These are phyloP conservation scores for Cheirogaleus major DNA, from an alignment of 2,797 vertebrate species.

Conservation along the genomic window DNA sequence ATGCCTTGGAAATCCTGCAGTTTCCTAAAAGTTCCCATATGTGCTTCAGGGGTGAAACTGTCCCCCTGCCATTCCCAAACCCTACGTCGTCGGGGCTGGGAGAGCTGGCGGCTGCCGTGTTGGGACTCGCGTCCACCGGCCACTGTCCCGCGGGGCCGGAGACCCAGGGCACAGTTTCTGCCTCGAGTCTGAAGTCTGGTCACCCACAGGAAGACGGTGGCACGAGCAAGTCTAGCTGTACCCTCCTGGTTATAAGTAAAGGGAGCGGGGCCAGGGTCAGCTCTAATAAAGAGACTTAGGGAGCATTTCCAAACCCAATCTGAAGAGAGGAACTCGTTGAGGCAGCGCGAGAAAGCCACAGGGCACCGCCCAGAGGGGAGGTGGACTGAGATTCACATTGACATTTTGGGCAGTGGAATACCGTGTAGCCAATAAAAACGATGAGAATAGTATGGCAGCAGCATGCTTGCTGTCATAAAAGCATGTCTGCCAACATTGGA, in stretches of 20 bases:
- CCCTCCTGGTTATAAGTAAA: background rate
- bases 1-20: background rate
- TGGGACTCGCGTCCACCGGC: background rate
- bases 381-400: background rate
- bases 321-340: background rate
- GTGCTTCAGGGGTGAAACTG: background rate
- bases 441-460: background rate
- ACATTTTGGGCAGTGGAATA: background rate
- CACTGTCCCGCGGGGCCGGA: background rate
- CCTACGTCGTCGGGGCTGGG: background rate
- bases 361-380: background rate
- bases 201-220: background rate
- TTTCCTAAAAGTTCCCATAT: background rate
- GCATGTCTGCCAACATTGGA: background rate
- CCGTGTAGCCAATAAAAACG: background rate
- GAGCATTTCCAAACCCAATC: background rate
- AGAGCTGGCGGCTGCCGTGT: background rate
- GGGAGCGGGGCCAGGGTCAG: rapidly evolving
- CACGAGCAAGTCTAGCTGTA: background rate
- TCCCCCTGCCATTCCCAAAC: background rate
- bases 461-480: background rate
- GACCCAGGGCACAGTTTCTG: background rate
- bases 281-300: background rate
- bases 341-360: background rate
- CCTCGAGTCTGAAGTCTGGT: background rate